Conservation (phyloP, 2,888 invertebrate genomes). For the Cheiracanthium punctorium region DNA sequence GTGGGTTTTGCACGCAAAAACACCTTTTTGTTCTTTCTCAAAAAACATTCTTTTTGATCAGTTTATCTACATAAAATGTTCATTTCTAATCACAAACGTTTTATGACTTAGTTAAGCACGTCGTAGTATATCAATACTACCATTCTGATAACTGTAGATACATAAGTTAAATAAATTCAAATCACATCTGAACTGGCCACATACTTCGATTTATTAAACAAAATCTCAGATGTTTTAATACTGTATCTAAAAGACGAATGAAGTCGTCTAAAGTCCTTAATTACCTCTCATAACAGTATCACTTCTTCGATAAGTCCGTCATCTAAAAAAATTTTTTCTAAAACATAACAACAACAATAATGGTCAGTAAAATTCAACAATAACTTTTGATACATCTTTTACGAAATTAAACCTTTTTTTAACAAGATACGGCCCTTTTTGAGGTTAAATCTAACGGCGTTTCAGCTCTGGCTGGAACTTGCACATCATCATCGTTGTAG, state of each 20-base stretch:
- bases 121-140: constrained; percentile 40
- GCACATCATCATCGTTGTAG: constrained; percentile 45
- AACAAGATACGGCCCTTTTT: constrained; percentile 59
- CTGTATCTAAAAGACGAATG: constrained; percentile 44
- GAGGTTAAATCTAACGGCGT: constrained; percentile 66
- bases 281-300: constrained; percentile 38
- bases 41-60: background rate
- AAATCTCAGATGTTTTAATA: constrained; percentile 49
- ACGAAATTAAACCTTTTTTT: constrained; percentile 18
- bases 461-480: constrained; percentile 47
- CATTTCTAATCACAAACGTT: constrained; percentile 57
- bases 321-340: constrained; percentile 24
- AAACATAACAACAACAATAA: constrained; percentile 61
- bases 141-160: constrained; percentile 43
- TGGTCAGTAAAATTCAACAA: constrained; percentile 49
- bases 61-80: constrained; percentile 28
- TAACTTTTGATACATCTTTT: background rate
- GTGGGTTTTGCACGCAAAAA: constrained; percentile 52
- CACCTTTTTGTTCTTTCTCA: constrained; percentile 24
- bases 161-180: constrained; percentile 52
- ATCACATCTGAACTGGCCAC: constrained; percentile 68
- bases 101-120: constrained; percentile 65
- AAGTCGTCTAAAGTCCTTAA: constrained; percentile 22
- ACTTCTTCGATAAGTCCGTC: constrained; percentile 25
- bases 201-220: constrained; percentile 32